Evolutionary conservation across 2,888 invertebrate species (phyloP).

Genomic region (Drosophila prolongata): DNA sequence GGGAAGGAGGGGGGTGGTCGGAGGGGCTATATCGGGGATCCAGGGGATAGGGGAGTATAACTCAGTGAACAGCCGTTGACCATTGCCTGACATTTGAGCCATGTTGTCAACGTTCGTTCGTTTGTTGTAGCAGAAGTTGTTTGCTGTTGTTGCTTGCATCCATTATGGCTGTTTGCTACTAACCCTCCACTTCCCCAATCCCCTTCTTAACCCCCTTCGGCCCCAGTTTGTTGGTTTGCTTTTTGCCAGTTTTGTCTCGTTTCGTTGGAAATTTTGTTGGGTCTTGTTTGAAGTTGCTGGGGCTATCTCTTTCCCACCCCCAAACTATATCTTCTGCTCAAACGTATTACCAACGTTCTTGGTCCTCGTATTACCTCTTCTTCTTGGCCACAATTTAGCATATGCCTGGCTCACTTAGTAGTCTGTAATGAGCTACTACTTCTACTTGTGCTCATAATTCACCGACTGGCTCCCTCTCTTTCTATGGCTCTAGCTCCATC

Average conservation of each 20-base stretch:
- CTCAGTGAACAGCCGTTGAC: constrained; percentile 65
- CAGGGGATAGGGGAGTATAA: constrained; percentile 1
- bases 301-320: not conserved
- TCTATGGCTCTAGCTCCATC: not conserved
- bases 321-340: not conserved
- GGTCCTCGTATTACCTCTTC: not conserved
- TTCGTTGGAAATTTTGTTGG: constrained; percentile 62
- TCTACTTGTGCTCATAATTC: constrained; percentile 37
- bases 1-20: not conserved
- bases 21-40: not conserved
- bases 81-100: constrained; percentile 80
- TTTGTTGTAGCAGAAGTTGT: constrained; percentile 42
- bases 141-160: constrained; percentile 64
- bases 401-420: constrained; percentile 62
- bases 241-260: constrained; percentile 45
- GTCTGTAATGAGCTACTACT: constrained; percentile 60
- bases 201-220: not conserved
- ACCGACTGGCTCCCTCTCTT: constrained; percentile 11
- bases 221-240: constrained; percentile 1
- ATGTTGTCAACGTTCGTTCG: constrained; percentile 73
- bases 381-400: constrained; percentile 44
- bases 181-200: constrained; percentile 23
- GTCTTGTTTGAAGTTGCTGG: constrained; percentile 28
- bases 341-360: not conserved
- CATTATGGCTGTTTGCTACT: constrained; percentile 71